phyloP scores from a whole-genome alignment of 2,797 vertebrate genomes.

The Geotrypetes seraphini region DNA sequence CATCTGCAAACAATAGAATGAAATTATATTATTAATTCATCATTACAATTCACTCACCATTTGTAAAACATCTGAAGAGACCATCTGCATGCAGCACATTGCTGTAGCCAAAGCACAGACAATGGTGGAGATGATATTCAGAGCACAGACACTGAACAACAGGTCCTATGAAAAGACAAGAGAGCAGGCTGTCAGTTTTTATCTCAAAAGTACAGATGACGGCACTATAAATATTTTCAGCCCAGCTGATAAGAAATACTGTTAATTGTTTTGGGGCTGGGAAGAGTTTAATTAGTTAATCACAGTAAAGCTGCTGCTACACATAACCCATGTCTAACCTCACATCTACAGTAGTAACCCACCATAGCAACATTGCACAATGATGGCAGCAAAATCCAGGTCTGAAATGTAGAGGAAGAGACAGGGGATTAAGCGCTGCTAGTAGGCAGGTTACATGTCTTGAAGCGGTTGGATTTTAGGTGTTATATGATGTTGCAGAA shows the following conservation, averaged over 20 bases:
- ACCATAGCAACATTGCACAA: no score
- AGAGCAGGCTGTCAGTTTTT: conserved; percentile 25
- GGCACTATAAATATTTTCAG: conserved; percentile 2
- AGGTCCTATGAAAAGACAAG: conserved; percentile 70
- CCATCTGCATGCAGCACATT: conserved; percentile 99
- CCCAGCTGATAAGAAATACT: conserved; percentile 2
- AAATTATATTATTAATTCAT: no score
- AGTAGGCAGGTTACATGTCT: no score
- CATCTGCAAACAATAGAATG: no score
- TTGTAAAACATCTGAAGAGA: conserved; percentile 89
- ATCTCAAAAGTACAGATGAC: not conserved
- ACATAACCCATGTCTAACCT: not conserved
- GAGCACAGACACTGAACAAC: conserved; percentile 92
- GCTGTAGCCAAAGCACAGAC: conserved; percentile 94
- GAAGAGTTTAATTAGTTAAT: not conserved
- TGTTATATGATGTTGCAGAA: no score
- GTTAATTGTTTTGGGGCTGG: not conserved
- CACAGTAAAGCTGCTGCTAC: not conserved
- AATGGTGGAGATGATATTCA: conserved; percentile 96
- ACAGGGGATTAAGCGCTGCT: no score
- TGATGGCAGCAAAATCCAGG: no score
- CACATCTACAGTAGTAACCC: no score
- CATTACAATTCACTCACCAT: conserved; percentile 94
- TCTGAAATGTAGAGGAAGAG: no score
- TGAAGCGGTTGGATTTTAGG: no score